These are phyloP conservation scores for Palythoa heliodiscus DNA, from an alignment of 92 coral and sea anemone species.

Conservation along the genomic window DNA sequence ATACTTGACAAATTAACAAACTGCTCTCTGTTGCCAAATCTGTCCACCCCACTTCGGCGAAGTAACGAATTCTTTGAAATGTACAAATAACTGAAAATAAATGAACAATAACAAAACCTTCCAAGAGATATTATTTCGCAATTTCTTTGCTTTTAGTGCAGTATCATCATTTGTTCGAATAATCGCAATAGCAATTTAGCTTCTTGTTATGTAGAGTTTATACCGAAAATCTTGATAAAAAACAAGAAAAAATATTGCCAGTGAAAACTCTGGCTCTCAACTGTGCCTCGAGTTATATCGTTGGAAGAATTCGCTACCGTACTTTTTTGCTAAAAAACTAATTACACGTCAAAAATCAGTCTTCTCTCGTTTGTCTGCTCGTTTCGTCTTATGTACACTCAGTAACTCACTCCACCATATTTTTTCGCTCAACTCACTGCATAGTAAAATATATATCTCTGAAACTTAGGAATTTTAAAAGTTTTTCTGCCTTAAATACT, in stretches of 20 bases:
- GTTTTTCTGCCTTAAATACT: constrained; percentile 25
- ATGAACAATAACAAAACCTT: neutral
- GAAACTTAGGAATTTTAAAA: constrained; percentile 31
- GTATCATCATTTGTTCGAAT: neutral
- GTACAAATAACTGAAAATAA: constrained; percentile 10
- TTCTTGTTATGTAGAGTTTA: neutral
- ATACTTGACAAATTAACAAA: neutral
- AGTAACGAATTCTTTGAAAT: neutral
- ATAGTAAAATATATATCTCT: constrained; percentile 44
- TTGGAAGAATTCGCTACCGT: neutral
- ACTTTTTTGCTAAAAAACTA: constrained; percentile 7
- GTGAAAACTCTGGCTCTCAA: neutral
- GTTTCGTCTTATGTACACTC: constrained; percentile 41
- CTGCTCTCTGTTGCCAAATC: neutral
- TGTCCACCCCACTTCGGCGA: constrained; percentile 1
- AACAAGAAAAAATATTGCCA: neutral
- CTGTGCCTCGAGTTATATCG: neutral
- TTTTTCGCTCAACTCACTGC: constrained; percentile 30
- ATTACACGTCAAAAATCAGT: constrained; percentile 34
- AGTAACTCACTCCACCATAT: constrained; percentile 40
- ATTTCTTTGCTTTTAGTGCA: neutral
- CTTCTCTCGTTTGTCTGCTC: constrained; percentile 34
- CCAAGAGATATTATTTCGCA: neutral
- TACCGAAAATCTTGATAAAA: neutral
- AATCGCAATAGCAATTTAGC: neutral